Percentiles rank a stretch among this genome's conserved stretches.
Conservation (phyloP, 2,113 vertebrate genomes). For the Paralichthys olivaceus region DNA sequence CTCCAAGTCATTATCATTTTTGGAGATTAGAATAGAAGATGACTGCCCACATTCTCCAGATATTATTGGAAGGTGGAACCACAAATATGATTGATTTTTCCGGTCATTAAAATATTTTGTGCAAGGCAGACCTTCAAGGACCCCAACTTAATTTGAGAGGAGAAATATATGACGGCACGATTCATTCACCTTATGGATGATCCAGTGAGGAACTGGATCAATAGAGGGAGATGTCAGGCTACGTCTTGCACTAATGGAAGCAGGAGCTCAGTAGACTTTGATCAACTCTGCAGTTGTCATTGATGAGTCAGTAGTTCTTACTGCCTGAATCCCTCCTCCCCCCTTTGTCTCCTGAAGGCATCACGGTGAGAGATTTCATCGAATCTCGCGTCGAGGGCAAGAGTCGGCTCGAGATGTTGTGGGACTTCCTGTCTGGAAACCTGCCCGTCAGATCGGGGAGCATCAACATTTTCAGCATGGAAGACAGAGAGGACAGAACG, state of each 20-base stretch:
- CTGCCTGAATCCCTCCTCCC: conserved; percentile 36
- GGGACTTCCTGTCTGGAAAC: conserved; percentile 84
- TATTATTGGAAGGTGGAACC: conserved; percentile 63
- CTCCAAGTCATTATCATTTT: conserved; percentile 71
- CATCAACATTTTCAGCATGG: conserved; percentile 83
- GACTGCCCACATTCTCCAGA: conserved; percentile 48
- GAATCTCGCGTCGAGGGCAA: conserved; percentile 74
- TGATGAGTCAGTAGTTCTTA: conserved; percentile 57
- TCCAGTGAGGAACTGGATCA: conserved; percentile 45
- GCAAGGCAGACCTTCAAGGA: conserved; percentile 21
- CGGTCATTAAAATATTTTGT: conserved; percentile 34
- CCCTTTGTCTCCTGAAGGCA: conserved; percentile 79
- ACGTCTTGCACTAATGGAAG: conserved; percentile 54
- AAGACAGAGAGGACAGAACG: conserved; percentile 72
- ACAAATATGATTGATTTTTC: conserved; percentile 52
- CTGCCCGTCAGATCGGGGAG: conserved; percentile 77
- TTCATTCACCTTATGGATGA: conserved; percentile 39
- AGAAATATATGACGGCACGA: conserved; percentile 27
- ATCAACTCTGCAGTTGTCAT: conserved; percentile 67
- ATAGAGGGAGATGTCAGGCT: conserved; percentile 50
- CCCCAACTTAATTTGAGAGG: conserved; percentile 12
- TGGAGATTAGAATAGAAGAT: conserved; percentile 71
- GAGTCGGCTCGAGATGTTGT: conserved; percentile 80
- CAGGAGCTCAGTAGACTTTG: conserved; percentile 60
- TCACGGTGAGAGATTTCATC: conserved; percentile 87